Evolutionary conservation across 2,113 vertebrate genomes (phyloP).

Genomic region (Rhea pennata): DNA sequence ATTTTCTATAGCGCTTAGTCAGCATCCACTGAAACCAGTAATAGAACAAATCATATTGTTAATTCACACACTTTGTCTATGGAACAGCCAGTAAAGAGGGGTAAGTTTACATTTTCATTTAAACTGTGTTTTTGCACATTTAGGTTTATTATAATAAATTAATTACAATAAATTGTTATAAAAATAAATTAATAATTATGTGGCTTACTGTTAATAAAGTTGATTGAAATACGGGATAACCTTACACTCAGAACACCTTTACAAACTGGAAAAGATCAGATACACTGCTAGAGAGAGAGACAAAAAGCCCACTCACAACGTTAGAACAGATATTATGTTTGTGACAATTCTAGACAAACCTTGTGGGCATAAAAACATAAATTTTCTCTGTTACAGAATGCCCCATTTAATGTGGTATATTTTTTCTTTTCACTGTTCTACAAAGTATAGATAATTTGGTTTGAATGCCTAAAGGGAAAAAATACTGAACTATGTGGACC

Average conservation of each 20-base stretch:
- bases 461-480: background rate
- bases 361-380: fast-evolving
- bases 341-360: background rate
- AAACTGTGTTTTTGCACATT: background rate
- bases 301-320: background rate
- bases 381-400: background rate
- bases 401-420: background rate
- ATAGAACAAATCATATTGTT: background rate
- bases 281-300: background rate
- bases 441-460: background rate
- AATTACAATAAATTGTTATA: background rate
- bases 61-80: background rate
- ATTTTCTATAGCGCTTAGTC: background rate
- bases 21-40: background rate
- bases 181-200: background rate
- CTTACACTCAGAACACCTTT: background rate
- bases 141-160: background rate
- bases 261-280: background rate
- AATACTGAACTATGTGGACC: background rate
- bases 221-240: background rate
- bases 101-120: background rate
- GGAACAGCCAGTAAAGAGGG: background rate
- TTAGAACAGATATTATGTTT: background rate
- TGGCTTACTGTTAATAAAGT: background rate
- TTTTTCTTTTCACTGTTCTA: background rate